phyloP scores from a whole-genome alignment of 2,888 invertebrate genomes.

The Cerastis leucographa region DNA sequence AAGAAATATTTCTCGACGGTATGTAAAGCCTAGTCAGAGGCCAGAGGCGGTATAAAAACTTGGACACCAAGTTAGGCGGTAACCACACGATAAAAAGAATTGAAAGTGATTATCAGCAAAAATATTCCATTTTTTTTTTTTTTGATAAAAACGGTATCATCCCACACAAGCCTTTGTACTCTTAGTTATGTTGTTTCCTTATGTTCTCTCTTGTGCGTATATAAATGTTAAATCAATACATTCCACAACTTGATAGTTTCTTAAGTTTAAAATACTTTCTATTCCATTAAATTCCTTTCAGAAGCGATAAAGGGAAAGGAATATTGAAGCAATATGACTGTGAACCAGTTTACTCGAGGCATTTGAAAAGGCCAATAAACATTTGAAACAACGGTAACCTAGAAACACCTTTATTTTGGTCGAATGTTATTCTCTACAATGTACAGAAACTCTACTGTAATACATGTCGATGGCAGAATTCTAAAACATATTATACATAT shows the following conservation, averaged over 20 bases:
- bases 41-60: too few species aligned
- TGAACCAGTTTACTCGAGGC: conserved; percentile 52
- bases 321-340: conserved; percentile 29
- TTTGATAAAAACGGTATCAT: too few species aligned
- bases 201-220: too few species aligned
- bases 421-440: conserved; percentile 15
- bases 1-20: too few species aligned
- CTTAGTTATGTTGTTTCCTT: too few species aligned
- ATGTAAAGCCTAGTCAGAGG: too few species aligned
- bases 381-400: conserved; percentile 42
- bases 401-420: conserved; percentile 41
- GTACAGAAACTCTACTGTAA: not conserved
- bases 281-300: conserved; percentile 26
- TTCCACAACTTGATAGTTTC: not conserved
- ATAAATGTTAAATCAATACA: too few species aligned
- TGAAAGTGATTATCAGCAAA: not conserved
- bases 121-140: too few species aligned
- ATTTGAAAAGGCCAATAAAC: conserved; percentile 50
- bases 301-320: conserved; percentile 41
- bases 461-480: not conserved
- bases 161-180: not conserved
- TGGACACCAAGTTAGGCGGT: too few species aligned
- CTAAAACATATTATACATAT: not conserved
- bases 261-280: conserved; percentile 17
- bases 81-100: too few species aligned